A percentile compares a stretch with the other conserved stretches of the same genome.
These are phyloP conservation scores for Phenganax stokvisi DNA, from an alignment of 92 coral and sea anemone species.

Conservation along the genomic window DNA sequence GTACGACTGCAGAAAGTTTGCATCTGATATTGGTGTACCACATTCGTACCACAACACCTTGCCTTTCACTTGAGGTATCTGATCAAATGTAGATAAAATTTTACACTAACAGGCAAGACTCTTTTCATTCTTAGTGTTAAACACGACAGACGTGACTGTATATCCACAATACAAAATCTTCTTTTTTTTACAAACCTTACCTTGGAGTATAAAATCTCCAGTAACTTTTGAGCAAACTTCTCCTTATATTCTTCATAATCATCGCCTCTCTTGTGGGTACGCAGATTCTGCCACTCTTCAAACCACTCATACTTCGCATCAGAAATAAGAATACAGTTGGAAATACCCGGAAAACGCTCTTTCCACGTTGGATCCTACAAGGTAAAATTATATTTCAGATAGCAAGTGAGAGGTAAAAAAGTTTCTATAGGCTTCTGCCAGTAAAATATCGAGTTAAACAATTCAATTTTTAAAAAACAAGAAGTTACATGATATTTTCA, in stretches of 20 bases:
- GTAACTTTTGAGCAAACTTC: constrained; percentile 26
- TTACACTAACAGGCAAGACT: not conserved
- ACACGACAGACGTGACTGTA: no score
- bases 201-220: constrained; percentile 30
- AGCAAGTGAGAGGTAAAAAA: no score
- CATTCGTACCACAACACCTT: constrained; percentile 37
- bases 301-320: constrained; percentile 34
- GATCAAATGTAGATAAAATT: not conserved
- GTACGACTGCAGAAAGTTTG: constrained; percentile 24
- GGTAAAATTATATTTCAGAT: no score
- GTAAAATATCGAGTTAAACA: no score
- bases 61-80: constrained; percentile 32
- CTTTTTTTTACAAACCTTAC: not conserved
- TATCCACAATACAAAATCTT: not conserved
- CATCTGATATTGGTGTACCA: constrained; percentile 23
- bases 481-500: no score
- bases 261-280: constrained; percentile 31
- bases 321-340: constrained; percentile 31
- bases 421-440: no score
- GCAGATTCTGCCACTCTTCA: constrained; percentile 17
- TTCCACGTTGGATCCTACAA: constrained; percentile 15
- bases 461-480: no score
- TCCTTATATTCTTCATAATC: constrained; percentile 22
- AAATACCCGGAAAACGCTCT: constrained; percentile 21
- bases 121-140: no score